These are phyloP conservation scores for Galerucella pusilla DNA, from an alignment of 2,888 invertebrate genomes.

Conservation along the genomic window DNA sequence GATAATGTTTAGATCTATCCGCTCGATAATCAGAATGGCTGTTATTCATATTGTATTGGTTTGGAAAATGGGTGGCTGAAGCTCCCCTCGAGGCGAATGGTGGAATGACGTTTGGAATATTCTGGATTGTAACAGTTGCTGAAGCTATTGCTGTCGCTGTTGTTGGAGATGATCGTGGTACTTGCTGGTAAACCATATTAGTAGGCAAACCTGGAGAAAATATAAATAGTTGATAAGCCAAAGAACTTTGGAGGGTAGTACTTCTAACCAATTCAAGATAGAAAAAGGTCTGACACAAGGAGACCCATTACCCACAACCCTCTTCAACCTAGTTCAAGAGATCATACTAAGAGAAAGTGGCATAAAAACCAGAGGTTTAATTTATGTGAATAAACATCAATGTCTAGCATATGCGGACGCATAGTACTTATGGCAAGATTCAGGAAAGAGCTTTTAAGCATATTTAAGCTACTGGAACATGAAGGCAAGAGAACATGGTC, in stretches of 20 bases:
- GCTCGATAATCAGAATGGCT: slow-evolving; percentile 58
- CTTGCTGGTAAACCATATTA: slow-evolving; percentile 69
- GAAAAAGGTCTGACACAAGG: too few relatives aligned
- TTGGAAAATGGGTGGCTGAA: slow-evolving; percentile 62
- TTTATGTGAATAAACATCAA: too few relatives aligned
- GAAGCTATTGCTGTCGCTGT: slow-evolving; percentile 73
- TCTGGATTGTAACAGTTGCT: slow-evolving; percentile 68
- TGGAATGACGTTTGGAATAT: slow-evolving; percentile 71
- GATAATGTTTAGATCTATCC: slow-evolving; percentile 59
- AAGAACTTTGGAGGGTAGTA: slow-evolving; percentile 11
- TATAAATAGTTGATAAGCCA: not conserved
- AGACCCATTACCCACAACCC: too few relatives aligned
- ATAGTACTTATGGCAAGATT: too few relatives aligned
- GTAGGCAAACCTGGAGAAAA: slow-evolving; percentile 50
- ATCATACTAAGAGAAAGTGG: too few relatives aligned
- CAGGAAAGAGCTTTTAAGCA: too few relatives aligned
- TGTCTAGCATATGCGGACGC: too few relatives aligned
- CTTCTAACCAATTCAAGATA: too few relatives aligned
- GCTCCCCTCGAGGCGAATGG: slow-evolving; percentile 70
- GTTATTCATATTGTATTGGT: slow-evolving; percentile 62
- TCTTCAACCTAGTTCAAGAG: too few relatives aligned
- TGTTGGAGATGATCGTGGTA: slow-evolving; percentile 76
- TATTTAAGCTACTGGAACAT: too few relatives aligned
- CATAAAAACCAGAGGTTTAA: too few relatives aligned
- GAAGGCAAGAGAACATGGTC: too few relatives aligned